Conservation (phyloP, 2,888 invertebrate genomes). For the Monoplex corrugatus region DNA sequence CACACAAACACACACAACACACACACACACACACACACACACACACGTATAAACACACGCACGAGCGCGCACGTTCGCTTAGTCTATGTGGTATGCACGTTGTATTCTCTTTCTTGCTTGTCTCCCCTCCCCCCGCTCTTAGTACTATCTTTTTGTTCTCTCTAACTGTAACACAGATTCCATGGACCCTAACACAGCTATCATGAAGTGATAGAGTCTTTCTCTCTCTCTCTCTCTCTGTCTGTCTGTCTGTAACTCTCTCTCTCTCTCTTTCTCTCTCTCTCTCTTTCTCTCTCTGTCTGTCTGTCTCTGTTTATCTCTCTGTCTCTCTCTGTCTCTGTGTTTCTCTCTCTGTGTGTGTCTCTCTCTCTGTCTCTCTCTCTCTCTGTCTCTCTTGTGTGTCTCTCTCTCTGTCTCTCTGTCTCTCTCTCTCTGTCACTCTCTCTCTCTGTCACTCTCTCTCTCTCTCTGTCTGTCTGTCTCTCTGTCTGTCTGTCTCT, state of each 20-base stretch:
- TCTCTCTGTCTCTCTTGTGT: background rate
- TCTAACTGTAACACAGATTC: too few relatives aligned
- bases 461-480: background rate
- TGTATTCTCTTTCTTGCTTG: too few relatives aligned
- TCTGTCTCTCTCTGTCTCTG: background rate
- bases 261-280: background rate
- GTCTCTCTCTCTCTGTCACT: background rate
- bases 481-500: background rate
- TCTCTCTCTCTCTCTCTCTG: constrained; percentile 35
- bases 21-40: too few relatives aligned
- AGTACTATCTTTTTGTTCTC: too few relatives aligned
- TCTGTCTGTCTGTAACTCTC: constrained; percentile 1
- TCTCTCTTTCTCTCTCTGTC: background rate
- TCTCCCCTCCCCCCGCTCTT: too few relatives aligned
- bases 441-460: too few relatives aligned
- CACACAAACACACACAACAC: too few relatives aligned
- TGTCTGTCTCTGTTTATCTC: background rate
- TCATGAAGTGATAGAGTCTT: too few relatives aligned
- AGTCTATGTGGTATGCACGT: too few relatives aligned
- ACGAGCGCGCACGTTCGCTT: too few relatives aligned
- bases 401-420: background rate
- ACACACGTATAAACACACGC: too few relatives aligned
- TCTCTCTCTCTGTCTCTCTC: background rate
- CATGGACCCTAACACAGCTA: too few relatives aligned
- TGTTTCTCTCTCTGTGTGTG: background rate